phyloP scores from a whole-genome alignment of 1,140 invertebrate species.

The Orius laevigatus region DNA sequence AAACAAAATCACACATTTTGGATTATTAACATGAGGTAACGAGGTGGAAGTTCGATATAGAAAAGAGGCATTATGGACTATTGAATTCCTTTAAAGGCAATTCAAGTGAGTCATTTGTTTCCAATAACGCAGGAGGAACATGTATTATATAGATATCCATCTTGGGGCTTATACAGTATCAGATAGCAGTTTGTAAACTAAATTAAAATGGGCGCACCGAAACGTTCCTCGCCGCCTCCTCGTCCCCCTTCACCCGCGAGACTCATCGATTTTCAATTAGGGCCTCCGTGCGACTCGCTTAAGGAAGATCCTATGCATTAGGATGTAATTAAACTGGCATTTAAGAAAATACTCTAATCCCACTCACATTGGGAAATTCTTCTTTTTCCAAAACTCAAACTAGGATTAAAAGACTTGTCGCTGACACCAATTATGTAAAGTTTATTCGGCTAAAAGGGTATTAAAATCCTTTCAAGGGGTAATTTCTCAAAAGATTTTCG shows the following conservation, averaged over 20 bases:
- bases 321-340: slow-evolving; percentile 8
- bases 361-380: background rate
- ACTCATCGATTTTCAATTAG: slow-evolving; percentile 7
- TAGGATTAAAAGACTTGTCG: no score
- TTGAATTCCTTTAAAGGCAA: no score
- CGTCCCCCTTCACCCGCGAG: background rate
- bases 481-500: background rate
- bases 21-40: no score
- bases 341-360: slow-evolving; percentile 7
- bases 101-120: background rate
- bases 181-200: slow-evolving; percentile 6
- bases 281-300: background rate
- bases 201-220: slow-evolving; percentile 1
- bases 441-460: no score
- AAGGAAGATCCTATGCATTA: slow-evolving; percentile 4
- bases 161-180: slow-evolving; percentile 4
- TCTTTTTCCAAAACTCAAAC: no score
- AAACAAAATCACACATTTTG: no score
- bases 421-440: no score
- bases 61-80: no score
- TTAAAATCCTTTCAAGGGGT: no score
- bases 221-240: background rate
- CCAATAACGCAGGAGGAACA: background rate
- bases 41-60: no score
- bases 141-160: slow-evolving; percentile 5